Base-by-base conservation (phyloP, 2,113 vertebrate species). In the Oryzias curvinotus region DNA sequence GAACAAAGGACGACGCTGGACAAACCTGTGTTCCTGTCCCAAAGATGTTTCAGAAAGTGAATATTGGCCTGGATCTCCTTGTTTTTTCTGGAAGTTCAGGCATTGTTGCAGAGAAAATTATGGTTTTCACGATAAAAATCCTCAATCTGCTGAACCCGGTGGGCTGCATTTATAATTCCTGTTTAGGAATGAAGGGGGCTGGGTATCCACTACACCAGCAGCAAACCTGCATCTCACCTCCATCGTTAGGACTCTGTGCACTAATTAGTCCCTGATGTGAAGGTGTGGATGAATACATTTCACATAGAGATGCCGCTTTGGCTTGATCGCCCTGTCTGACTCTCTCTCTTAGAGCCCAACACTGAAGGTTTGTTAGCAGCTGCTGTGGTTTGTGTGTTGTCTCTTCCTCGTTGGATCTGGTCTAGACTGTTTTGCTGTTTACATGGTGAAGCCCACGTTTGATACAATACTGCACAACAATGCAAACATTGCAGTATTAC, bases 211-310 rank as follows among this genome's bases (percentile, higher is more conserved):
- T 49, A 19, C 68, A 36, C 12, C 52, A 21, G 18, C n/a, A 61
- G 65, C 68, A 50, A 26, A 43, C 28, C n/a, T 18, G 19, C 52
- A 45, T 53, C 23, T 46, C 30, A 54, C 48, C 50, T 56, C 41
- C 47, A 57, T 45, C 19, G 28, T 47, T 51, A 25, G n/a, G 42
- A 5, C 56, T 65, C 55, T 26, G n/a, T 21, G n/a, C 65, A 52
- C 19, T 73, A 74, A 77, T 74, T 74, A 65, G 58, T 65, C 46
- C 59, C 72, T 25, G 18, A 48, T 41, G 68, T 57, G 25, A 15
- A 42, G 1, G 14, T 57, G 12, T 48, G 26, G 21, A 28, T 14
- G 13, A 23, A 50, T 23, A 18, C 28, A 21, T 43, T 54, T 16
- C 44, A 4, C 8, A 17, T 18, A 18, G 5, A 23, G 2, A 47